A percentile compares a stretch with the other conserved stretches of the same genome.
Conservation (phyloP, 1,140 invertebrate species). For the Hyles euphorbiae region DNA sequence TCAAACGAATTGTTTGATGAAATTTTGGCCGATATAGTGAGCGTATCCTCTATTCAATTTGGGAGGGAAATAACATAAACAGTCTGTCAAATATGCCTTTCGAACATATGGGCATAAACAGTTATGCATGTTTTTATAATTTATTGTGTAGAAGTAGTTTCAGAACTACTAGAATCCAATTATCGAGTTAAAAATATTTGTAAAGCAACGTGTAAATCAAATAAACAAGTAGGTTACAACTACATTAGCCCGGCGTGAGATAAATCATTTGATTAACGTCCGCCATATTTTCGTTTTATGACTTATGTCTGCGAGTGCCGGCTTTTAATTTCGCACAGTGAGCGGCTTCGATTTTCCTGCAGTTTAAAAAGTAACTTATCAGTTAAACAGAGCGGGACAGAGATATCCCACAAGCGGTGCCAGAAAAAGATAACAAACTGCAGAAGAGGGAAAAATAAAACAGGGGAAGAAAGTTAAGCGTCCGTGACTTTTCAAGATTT, state of each 20-base stretch:
- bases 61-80: too few relatives aligned
- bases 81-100: too few relatives aligned
- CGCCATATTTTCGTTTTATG: conserved; percentile 67
- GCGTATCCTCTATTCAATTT: too few relatives aligned
- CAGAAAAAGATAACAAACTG: conserved; percentile 40
- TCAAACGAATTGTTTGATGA: too few relatives aligned
- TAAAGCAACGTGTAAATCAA: too few relatives aligned
- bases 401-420: conserved; percentile 25
- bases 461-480: conserved; percentile 74
- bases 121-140: too few relatives aligned
- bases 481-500: conserved; percentile 75
- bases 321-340: conserved; percentile 65
- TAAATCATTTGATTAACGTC: conserved; percentile 46
- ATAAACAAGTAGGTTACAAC: neutral
- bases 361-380: conserved; percentile 73
- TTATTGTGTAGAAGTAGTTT: too few relatives aligned
- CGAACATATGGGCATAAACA: too few relatives aligned
- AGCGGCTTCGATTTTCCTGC: conserved; percentile 68
- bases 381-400: conserved; percentile 58
- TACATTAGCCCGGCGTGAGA: conserved; percentile 23
- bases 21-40: too few relatives aligned
- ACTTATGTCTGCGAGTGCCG: conserved; percentile 62
- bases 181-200: too few relatives aligned
- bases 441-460: conserved; percentile 70
- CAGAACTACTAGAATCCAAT: too few relatives aligned